Conservation (phyloP, 2,113 vertebrate genomes). For the Alethe castanea region DNA sequence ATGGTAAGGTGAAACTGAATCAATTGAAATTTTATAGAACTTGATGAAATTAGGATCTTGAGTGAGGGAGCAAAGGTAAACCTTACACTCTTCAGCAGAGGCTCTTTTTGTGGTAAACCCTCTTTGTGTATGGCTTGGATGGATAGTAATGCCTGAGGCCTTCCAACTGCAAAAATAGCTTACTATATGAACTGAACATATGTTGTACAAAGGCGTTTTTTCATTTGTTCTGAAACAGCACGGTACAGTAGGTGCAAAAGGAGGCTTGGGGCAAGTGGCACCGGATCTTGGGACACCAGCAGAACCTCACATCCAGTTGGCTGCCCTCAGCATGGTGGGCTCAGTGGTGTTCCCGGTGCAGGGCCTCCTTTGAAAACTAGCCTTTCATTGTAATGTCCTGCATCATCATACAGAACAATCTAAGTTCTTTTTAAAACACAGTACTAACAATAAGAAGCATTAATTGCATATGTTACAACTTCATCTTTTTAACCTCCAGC, state of each 20-base stretch:
- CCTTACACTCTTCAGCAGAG: slow-evolving; percentile 15
- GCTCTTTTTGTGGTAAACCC: slow-evolving; percentile 36
- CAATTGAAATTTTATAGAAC: neutral
- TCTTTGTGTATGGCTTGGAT: slow-evolving; percentile 50
- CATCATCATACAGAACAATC: neutral
- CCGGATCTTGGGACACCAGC: neutral
- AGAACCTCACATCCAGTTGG: fast-evolving
- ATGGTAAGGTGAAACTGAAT: neutral
- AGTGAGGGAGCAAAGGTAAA: slow-evolving; percentile 29
- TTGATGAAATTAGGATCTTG: slow-evolving; percentile 23
- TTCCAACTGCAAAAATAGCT: slow-evolving; percentile 68
- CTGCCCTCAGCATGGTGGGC: fast-evolving
- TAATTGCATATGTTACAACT: neutral
- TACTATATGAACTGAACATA: slow-evolving; percentile 54
- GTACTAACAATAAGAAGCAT: neutral
- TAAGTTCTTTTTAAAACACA: neutral
- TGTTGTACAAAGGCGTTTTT: slow-evolving; percentile 61
- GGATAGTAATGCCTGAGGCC: slow-evolving; percentile 27
- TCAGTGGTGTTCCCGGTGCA: neutral
- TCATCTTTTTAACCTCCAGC: neutral
- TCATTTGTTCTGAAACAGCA: slow-evolving; percentile 58
- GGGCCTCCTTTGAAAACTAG: neutral
- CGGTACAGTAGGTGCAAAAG: neutral
- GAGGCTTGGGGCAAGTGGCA: neutral
- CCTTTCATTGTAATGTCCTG: neutral